Evolutionary conservation across 2,113 vertebrate genomes (phyloP).

Genomic region (Ceyx melanurus): DNA sequence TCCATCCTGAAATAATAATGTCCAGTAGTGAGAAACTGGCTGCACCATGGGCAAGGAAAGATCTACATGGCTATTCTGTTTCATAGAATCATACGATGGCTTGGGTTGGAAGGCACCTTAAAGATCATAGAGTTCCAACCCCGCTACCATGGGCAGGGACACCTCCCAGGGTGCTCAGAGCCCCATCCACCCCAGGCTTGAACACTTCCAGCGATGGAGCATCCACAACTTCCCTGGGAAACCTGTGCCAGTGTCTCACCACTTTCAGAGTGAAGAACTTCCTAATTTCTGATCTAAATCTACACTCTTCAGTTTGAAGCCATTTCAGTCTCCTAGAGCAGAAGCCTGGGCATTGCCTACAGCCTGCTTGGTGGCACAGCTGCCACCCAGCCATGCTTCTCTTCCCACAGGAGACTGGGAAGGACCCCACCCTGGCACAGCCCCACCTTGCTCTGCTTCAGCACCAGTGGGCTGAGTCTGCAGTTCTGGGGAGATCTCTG

Average conservation of each 20-base stretch:
- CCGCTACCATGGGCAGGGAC: no score
- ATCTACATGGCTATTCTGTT: neutral
- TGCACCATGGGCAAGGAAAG: neutral
- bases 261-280: no score
- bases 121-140: no score
- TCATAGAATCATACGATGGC: no score
- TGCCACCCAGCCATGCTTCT: neutral
- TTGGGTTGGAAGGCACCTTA: no score
- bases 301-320: no score
- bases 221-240: no score
- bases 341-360: neutral
- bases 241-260: no score
- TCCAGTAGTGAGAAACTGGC: neutral
- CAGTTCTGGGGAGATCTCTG: neutral
- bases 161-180: no score
- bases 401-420: neutral
- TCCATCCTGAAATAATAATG: neutral
- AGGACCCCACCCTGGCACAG: neutral
- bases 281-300: no score
- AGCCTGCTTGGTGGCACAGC: neutral
- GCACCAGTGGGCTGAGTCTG: neutral
- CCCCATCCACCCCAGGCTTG: no score
- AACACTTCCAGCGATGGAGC: no score
- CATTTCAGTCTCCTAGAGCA: neutral
- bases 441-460: neutral